phyloP scores from a whole-genome alignment of 2,797 vertebrate species.

The Sebastes hubbsi region DNA sequence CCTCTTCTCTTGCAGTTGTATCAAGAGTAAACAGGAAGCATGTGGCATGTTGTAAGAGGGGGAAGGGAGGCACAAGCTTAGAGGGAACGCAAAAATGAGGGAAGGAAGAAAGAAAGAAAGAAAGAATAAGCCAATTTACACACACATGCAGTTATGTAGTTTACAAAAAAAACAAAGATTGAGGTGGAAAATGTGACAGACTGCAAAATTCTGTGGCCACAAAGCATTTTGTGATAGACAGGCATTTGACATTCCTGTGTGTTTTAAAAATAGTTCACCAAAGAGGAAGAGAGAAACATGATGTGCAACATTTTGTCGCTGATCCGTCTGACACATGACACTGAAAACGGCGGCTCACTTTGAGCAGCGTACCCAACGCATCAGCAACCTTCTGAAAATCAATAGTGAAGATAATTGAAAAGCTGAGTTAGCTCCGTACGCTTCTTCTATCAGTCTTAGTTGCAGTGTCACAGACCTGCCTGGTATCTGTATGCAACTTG shows the following conservation, averaged over 20 bases:
- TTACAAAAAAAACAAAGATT: background rate
- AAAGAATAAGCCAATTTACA: background rate
- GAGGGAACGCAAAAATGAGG: conserved; percentile 8
- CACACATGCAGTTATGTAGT: background rate
- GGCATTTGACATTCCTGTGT: conserved; percentile 19
- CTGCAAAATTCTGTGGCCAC: background rate
- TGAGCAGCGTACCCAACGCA: background rate
- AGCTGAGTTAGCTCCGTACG: background rate
- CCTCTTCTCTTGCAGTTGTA: conserved; percentile 69
- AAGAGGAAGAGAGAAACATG: conserved; percentile 53
- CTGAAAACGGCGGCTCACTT: conserved; percentile 26
- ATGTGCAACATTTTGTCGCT: conserved; percentile 41
- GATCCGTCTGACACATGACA: conserved; percentile 36
- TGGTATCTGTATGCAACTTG: conserved; percentile 55
- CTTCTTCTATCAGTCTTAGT: background rate
- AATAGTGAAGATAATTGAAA: conserved; percentile 21
- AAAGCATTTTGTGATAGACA: conserved; percentile 9
- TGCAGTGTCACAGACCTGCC: conserved; percentile 11
- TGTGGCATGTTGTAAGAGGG: conserved; percentile 68
- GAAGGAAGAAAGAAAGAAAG: conserved; percentile 5
- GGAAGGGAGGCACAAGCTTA: conserved; percentile 51
- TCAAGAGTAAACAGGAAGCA: conserved; percentile 84
- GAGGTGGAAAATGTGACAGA: background rate
- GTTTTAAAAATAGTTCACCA: conserved; percentile 49
- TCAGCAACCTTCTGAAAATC: conserved; percentile 4